Conservation (phyloP, 2,797 vertebrate species). For the Macropodus opercularis region DNA sequence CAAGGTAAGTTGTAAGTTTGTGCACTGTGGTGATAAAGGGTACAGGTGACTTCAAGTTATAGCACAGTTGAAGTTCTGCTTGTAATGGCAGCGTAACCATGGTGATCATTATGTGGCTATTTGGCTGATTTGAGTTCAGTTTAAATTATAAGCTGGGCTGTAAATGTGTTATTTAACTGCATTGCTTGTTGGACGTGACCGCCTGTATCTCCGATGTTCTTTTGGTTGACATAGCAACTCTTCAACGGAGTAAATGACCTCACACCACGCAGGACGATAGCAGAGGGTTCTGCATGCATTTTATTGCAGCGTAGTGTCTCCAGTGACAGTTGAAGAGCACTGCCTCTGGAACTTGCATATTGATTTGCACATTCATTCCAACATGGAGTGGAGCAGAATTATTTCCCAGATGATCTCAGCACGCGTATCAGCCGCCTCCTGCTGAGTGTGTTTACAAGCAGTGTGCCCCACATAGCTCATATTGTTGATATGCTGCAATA, state of each 20-base stretch:
- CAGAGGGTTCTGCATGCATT: conserved; percentile 55
- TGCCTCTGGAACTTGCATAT: conserved; percentile 46
- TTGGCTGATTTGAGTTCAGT: conserved; percentile 12
- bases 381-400: conserved; percentile 12
- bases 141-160: background rate
- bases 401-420: conserved; percentile 1
- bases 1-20: too few relatives aligned
- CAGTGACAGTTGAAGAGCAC: conserved; percentile 37
- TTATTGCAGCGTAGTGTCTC: conserved; percentile 60
- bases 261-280: conserved; percentile 27
- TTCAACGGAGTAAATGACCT: background rate
- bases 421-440: conserved; percentile 3
- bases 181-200: background rate
- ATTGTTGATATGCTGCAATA: conserved; percentile 8
- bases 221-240: conserved; percentile 1
- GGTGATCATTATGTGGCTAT: background rate
- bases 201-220: conserved; percentile 14
- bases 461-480: conserved; percentile 2
- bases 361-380: conserved; percentile 34
- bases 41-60: too few relatives aligned
- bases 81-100: background rate
- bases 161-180: background rate
- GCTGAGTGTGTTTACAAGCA: conserved; percentile 34
- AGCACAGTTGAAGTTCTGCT: too few relatives aligned
- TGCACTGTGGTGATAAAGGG: too few relatives aligned